These are phyloP conservation scores for Drosophila mercatorum DNA, from an alignment of 2,888 invertebrate genomes.

Conservation along the genomic window DNA sequence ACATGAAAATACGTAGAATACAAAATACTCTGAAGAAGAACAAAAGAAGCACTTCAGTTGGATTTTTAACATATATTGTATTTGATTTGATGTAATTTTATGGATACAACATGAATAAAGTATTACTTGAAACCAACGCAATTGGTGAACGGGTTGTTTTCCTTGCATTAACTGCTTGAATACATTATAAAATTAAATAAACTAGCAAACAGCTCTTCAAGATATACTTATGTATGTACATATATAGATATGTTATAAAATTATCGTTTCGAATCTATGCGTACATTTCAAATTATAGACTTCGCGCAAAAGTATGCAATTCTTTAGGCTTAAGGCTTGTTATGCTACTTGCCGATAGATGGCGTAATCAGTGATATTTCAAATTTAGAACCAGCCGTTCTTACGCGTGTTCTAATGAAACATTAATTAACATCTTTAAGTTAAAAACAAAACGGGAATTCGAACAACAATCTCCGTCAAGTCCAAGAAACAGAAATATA, in stretches of 20 bases:
- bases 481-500: neutral
- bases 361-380: slow-evolving; percentile 1
- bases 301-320: slow-evolving; percentile 10
- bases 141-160: neutral
- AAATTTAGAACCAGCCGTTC: neutral
- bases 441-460: neutral
- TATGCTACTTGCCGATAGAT: slow-evolving; percentile 8
- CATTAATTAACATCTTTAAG: neutral
- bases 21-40: slow-evolving; percentile 4
- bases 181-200: neutral
- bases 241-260: neutral
- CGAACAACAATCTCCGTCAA: neutral
- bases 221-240: neutral
- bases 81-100: slow-evolving; percentile 64
- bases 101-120: slow-evolving; percentile 68
- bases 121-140: slow-evolving; percentile 70
- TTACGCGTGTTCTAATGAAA: neutral
- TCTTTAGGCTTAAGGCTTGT: neutral
- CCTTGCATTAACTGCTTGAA: neutral
- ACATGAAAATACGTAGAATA: slow-evolving; percentile 16
- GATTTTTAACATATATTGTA: slow-evolving; percentile 51
- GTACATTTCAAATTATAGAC: neutral
- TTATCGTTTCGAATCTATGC: neutral
- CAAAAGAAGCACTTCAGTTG: slow-evolving; percentile 31
- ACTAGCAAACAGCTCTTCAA: neutral